These are phyloP conservation scores for Danio kyathit DNA, from an alignment of 2,797 vertebrate species.

Conservation along the genomic window DNA sequence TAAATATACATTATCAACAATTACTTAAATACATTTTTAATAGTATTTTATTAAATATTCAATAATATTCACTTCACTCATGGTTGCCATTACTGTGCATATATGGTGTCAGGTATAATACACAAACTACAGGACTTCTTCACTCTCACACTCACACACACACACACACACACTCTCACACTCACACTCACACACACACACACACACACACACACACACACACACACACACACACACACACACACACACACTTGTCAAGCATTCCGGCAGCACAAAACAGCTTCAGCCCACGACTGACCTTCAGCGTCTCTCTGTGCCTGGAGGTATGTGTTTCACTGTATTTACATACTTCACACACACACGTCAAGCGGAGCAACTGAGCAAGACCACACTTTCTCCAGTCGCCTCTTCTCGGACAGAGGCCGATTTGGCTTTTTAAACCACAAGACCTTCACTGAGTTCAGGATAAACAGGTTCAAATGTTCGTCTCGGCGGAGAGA, in stretches of 20 bases:
- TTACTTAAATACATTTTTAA: too few relatives aligned
- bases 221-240: too few relatives aligned
- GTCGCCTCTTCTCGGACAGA: neutral
- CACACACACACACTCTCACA: too few relatives aligned
- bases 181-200: too few relatives aligned
- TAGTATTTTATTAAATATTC: too few relatives aligned
- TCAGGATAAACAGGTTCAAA: conserved; percentile 4
- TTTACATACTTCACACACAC: conserved; percentile 23
- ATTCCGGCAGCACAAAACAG: conserved; percentile 9
- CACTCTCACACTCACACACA: too few relatives aligned
- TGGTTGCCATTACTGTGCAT: neutral
- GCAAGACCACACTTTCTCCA: conserved; percentile 19
- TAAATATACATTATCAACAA: too few relatives aligned
- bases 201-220: too few relatives aligned
- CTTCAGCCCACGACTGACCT: conserved; percentile 38
- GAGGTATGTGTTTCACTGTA: conserved; percentile 12
- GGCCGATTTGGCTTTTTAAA: conserved; percentile 22
- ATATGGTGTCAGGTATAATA: neutral
- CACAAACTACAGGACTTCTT: conserved; percentile 13
- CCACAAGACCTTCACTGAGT: neutral
- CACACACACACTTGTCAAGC: neutral
- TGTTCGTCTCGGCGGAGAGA: conserved; percentile 15
- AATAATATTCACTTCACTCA: neutral
- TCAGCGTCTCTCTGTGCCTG: conserved; percentile 16
- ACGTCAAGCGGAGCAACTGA: conserved; percentile 20